A percentile compares a stretch with the other conserved stretches of the same genome.
phyloP scores from a whole-genome alignment of 2,797 vertebrate species.

The Salmo trutta region DNA sequence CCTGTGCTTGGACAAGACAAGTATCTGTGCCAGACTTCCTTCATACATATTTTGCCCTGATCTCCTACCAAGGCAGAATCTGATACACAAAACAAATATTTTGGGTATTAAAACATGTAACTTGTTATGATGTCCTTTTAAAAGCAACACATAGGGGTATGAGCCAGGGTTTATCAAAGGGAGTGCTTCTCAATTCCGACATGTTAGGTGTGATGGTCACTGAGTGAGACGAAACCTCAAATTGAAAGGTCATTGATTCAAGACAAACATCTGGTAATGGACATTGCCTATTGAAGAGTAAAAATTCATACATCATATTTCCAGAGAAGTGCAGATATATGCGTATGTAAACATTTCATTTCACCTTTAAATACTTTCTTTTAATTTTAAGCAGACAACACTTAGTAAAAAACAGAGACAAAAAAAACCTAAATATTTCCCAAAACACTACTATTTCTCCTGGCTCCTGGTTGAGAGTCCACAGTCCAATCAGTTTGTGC shows the following conservation, averaged over 20 bases:
- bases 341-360: conserved; percentile 95
- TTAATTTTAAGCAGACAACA: conserved; percentile 82
- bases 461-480: conserved; percentile 63
- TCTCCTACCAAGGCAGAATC: conserved; percentile 70
- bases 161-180: conserved; percentile 81
- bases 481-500: conserved; percentile 87
- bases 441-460: conserved; percentile 77
- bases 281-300: conserved; percentile 54
- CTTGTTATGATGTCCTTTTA: conserved; percentile 75
- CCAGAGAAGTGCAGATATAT: conserved; percentile 71
- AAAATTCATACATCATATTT: conserved; percentile 67
- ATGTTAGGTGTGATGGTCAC: conserved; percentile 78
- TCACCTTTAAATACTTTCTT: conserved; percentile 62
- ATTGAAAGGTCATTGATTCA: conserved; percentile 86
- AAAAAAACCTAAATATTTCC: conserved; percentile 36
- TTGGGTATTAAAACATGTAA: conserved; percentile 69
- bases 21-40: conserved; percentile 71
- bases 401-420: conserved; percentile 83
- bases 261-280: conserved; percentile 66
- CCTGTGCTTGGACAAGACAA: conserved; percentile 87
- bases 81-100: conserved; percentile 75
- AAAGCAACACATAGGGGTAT: conserved; percentile 66
- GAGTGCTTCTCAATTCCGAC: conserved; percentile 83
- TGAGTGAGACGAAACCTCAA: conserved; percentile 77
- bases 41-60: conserved; percentile 54